These are phyloP conservation scores for Pseudoips prasinana DNA, from an alignment of 2,888 invertebrate species.

Conservation along the genomic window DNA sequence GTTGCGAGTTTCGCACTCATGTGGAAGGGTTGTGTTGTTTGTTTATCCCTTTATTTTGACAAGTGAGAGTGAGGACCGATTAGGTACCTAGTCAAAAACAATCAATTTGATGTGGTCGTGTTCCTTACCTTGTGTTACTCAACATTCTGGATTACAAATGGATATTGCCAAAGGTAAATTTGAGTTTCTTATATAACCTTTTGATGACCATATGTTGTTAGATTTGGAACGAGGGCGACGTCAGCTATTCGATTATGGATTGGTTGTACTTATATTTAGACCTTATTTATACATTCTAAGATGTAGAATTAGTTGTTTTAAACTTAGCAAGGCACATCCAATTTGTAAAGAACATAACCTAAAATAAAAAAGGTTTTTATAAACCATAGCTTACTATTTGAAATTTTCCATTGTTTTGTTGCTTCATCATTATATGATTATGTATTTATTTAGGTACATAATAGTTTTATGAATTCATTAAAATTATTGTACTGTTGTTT, in stretches of 20 bases:
- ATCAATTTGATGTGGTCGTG: conserved; percentile 47
- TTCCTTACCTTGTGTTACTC: conserved; percentile 37
- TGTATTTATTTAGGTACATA: too few relatives aligned
- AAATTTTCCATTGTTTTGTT: too few relatives aligned
- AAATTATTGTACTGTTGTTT: too few relatives aligned
- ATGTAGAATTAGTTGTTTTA: too few relatives aligned
- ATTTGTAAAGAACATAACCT: too few relatives aligned
- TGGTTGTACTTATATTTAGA: too few relatives aligned
- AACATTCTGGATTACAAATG: conserved; percentile 55
- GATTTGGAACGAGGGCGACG: conserved; percentile 52
- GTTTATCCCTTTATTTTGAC: conserved; percentile 42
- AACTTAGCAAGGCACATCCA: too few relatives aligned
- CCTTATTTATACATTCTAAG: too few relatives aligned
- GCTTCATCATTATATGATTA: too few relatives aligned
- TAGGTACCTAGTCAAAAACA: conserved; percentile 31
- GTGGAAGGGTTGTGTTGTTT: conserved; percentile 54
- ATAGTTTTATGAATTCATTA: too few relatives aligned
- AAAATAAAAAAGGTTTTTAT: too few relatives aligned
- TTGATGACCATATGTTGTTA: conserved; percentile 56
- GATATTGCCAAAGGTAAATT: conserved; percentile 64
- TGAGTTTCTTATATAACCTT: conserved; percentile 53
- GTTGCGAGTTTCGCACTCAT: conserved; percentile 69
- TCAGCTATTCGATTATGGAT: conserved; percentile 27
- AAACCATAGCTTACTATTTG: too few relatives aligned
- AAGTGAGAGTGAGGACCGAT: conserved; percentile 52